These are phyloP conservation scores for Meleagris gallopavo DNA, from an alignment of 2,113 vertebrate species.

Conservation along the genomic window DNA sequence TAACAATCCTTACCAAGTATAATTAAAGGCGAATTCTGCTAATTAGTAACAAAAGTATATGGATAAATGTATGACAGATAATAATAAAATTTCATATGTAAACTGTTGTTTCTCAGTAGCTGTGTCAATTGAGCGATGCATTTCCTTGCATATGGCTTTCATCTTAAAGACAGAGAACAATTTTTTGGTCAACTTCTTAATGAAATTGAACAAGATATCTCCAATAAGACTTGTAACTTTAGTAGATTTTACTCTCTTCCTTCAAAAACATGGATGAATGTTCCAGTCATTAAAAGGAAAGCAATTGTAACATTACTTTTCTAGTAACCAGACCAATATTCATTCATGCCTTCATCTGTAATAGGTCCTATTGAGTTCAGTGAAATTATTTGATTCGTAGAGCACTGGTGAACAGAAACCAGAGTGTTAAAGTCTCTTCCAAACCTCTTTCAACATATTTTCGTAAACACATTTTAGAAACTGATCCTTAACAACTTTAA, in stretches of 20 bases:
- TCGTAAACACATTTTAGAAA: not conserved
- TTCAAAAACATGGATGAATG: conserved; percentile 57
- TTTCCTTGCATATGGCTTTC: conserved; percentile 74
- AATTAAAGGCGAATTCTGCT: not conserved
- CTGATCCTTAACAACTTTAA: not conserved
- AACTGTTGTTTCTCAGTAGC: conserved; percentile 54
- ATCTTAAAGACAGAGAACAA: conserved; percentile 71
- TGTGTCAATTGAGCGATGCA: conserved; percentile 41
- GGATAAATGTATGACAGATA: not conserved
- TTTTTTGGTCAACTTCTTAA: conserved; percentile 70
- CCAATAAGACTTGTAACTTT: conserved; percentile 79
- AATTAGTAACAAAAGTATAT: not conserved
- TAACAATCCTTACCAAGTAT: not conserved
- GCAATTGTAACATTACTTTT: conserved; percentile 45
- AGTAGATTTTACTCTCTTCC: conserved; percentile 73
- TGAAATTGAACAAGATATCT: conserved; percentile 75
- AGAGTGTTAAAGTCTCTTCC: not conserved
- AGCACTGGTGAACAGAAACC: not conserved
- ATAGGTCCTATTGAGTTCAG: conserved; percentile 33
- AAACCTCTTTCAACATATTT: not conserved
- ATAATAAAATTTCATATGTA: not conserved
- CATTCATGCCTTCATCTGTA: conserved; percentile 6
- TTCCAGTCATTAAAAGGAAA: conserved; percentile 66
- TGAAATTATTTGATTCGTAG: conserved; percentile 6
- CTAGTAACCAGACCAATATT: not conserved